These are phyloP conservation scores for Xyrauchen texanus DNA, from an alignment of 2,113 vertebrate genomes.

Conservation along the genomic window DNA sequence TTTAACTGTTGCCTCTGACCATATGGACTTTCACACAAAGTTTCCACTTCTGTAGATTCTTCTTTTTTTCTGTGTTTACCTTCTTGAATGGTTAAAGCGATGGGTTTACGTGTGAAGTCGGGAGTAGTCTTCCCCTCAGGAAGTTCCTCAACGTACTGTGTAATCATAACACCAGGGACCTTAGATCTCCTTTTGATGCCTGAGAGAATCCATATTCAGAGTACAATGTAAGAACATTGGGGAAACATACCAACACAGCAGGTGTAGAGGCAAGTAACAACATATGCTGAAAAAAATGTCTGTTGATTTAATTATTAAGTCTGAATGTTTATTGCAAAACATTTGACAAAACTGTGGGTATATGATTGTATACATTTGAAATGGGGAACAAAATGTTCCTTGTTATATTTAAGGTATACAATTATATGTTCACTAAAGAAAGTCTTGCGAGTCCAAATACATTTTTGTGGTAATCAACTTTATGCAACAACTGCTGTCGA, in stretches of 20 bases:
- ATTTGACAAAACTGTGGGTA: no score
- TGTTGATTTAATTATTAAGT: no score
- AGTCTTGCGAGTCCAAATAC: no score
- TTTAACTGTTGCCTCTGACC: background rate
- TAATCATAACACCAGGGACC: constrained; percentile 83
- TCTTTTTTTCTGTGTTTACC: constrained; percentile 67
- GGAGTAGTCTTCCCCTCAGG: constrained; percentile 81
- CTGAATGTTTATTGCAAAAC: no score
- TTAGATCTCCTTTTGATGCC: constrained; percentile 79
- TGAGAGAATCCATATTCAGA: constrained; percentile 43
- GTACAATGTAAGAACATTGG: constrained; percentile 21
- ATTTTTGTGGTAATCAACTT: no score
- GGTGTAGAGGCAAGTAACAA: background rate
- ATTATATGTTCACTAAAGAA: no score
- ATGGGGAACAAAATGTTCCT: no score
- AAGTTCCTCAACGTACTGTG: constrained; percentile 79
- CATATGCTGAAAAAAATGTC: background rate
- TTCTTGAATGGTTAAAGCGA: constrained; percentile 85
- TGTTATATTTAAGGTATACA: no score
- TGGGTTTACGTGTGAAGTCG: constrained; percentile 85
- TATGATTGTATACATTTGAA: no score
- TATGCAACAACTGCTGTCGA: no score
- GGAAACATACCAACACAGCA: background rate
- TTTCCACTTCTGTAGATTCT: background rate
- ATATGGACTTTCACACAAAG: background rate